Base-by-base conservation (phyloP, 2,888 invertebrate species). In the Pristionchus japonicus region DNA sequence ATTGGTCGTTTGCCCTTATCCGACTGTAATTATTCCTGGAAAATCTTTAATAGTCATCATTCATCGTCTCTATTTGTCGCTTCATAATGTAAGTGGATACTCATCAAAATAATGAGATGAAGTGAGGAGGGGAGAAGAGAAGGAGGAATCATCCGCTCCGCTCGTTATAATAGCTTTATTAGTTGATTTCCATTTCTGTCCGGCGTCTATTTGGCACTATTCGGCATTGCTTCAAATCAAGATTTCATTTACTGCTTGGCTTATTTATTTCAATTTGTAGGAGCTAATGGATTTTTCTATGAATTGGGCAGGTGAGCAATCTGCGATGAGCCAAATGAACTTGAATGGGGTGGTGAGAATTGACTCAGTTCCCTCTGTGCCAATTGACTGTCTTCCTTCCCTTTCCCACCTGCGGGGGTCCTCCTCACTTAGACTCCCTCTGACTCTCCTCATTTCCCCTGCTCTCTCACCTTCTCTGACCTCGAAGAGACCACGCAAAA, bases 41-140 rank as follows among this genome's bases (percentile, higher is more conserved):
- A 27, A 6, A 9, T 6, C 43, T 11, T 11, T 11, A 9, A 43
- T 43, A 43, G 43, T 43, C 43, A 43, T 70, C 17, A 11, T 67
- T 37, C 37, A 31, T 37, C 37, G 15, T 74, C 43, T 77, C 77
- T 77, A 77, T 77, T 77, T 77, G 77, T 77, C 77, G 43, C 77
- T 40, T 74, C 70, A n/a, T 23, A 74, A 77, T 77, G 77, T 77
- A 77, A 77, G 77, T 77, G 77, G 77, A 77, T 77, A 77, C 77
- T 77, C 77, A 77, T 77, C 77, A 77, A 77, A 77, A 77, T 77
- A 77, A 77, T 77, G 77, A 77, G 77, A 77, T 77, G 77, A 77
- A 77, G 74, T 74, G 40, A 74, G 40, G 7, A 11, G 77, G 20
- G 20, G 70, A 37, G 23, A 1, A 20, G 37, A 27, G 37, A 70